phyloP scores from a whole-genome alignment of 1,140 invertebrate species.

The Caenorhabditis tropicalis region DNA sequence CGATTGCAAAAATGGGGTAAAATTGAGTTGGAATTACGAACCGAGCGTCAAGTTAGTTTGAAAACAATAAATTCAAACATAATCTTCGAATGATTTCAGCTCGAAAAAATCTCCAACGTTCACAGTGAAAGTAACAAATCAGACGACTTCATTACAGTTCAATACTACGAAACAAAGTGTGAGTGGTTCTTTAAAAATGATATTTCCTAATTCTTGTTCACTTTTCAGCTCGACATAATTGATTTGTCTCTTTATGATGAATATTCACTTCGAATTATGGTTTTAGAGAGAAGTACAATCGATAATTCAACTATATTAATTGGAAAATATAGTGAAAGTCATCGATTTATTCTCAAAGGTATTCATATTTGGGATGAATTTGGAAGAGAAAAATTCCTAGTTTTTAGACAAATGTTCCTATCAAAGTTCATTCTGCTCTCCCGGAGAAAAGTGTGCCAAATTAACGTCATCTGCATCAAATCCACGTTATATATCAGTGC shows the following conservation, averaged over 20 bases:
- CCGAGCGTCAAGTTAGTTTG: constrained; percentile 13
- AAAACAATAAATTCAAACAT: neutral
- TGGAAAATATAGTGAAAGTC: constrained; percentile 40
- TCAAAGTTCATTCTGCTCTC: constrained; percentile 64
- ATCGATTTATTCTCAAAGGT: constrained; percentile 39
- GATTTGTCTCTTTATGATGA: constrained; percentile 52
- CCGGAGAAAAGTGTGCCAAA: constrained; percentile 43
- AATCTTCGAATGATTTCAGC: neutral
- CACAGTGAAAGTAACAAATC: constrained; percentile 16
- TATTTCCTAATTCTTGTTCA: too few species aligned
- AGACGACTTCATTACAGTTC: constrained; percentile 13
- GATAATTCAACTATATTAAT: constrained; percentile 50
- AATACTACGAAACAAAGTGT: constrained; percentile 53
- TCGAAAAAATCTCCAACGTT: constrained; percentile 38
- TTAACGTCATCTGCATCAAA: neutral
- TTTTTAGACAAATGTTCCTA: constrained; percentile 62
- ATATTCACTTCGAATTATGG: constrained; percentile 50
- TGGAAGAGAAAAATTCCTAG: neutral
- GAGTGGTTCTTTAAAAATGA: neutral
- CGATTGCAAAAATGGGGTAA: constrained; percentile 23
- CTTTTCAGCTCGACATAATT: constrained; percentile 51
- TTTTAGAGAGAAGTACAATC: constrained; percentile 42
- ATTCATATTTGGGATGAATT: neutral
- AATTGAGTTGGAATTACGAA: constrained; percentile 21
- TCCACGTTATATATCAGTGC: constrained; percentile 2